A percentile compares a stretch with the other conserved stretches of the same genome.
Evolutionary conservation across 2,888 invertebrate species (phyloP).

Genomic region (Stenotaenia linearis): DNA sequence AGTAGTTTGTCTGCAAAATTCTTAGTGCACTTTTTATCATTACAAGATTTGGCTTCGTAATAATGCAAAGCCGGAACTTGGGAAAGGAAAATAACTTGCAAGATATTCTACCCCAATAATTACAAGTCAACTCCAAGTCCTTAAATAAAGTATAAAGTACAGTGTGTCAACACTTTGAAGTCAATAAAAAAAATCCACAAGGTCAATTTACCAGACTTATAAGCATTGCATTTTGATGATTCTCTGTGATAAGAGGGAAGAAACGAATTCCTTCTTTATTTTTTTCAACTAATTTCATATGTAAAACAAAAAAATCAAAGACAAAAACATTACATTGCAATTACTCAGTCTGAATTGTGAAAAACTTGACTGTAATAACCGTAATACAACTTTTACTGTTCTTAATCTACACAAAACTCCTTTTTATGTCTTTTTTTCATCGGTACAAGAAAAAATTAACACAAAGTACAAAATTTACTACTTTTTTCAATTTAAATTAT

Average conservation of each 20-base stretch:
- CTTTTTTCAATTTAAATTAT: not conserved
- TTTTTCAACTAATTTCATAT: not conserved
- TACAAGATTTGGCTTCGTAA: no score
- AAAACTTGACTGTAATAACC: not conserved
- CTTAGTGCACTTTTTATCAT: no score
- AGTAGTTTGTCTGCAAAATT: no score
- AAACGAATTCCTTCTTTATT: not conserved
- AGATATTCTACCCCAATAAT: not conserved
- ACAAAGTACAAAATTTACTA: not conserved
- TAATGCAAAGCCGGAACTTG: not conserved
- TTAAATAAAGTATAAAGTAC: not conserved
- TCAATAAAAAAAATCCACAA: not conserved
- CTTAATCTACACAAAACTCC: not conserved
- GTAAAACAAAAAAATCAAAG: not conserved
- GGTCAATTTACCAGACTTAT: not conserved
- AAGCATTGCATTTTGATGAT: not conserved
- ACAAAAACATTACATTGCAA: not conserved
- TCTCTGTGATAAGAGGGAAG: not conserved
- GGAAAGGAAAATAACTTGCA: not conserved
- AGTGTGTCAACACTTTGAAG: not conserved
- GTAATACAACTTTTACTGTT: not conserved
- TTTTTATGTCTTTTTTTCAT: not conserved
- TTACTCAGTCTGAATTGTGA: not conserved
- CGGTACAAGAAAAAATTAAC: not conserved
- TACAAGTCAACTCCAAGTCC: not conserved